Evolutionary conservation across 1,140 invertebrate species (phyloP), one percentile per base, ranked within the genome.

Genomic region (Drosophila kurseongensis): DNA sequence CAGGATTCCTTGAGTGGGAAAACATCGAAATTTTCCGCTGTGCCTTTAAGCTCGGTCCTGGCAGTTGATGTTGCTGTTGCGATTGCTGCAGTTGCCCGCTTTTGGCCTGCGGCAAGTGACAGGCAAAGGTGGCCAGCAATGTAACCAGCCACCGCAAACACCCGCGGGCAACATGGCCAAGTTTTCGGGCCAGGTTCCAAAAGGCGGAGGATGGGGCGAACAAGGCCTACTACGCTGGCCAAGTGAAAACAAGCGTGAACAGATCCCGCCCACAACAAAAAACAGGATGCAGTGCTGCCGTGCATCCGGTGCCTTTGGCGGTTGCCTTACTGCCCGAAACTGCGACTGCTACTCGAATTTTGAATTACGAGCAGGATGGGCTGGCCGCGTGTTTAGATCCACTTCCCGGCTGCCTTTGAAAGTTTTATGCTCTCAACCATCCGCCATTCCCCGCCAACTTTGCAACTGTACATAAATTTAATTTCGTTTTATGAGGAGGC

Each of bases 391-490:
- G 84, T 89, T 89, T 84, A 73, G 79, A 75, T 75, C 83, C 75
- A 77, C 83, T 82, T 86, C 66, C 83, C 75, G 80, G 14, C 65
- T 83, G 77, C 76, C 72, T 73, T 77, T 75, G 76, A 88, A 89
- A 89, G 80, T 89, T 89, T 80, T 72, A 84, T 84, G 62, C 66
- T 27, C 73, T 41, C 67, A 48, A 57, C 36, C 69, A 66, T 57
- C 52, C 41, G 62, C 59, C 63, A 18, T 16, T 51, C 36, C 23
- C 50, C 32, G 14, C 9, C 14, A 84, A 89, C 83, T 88, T 89
- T 83, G 83, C 80, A 83, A 89, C 79, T 77, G 73, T 80, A 89
- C 84, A 89, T 89, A 89, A 89, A 89, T 89, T 89, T 89, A 75
- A 89, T 89, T 84, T 89, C 68, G 68, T 89, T 89, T 89, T 88